phyloP scores from a whole-genome alignment of 2,888 invertebrate genomes.

The Melitaea athalia region DNA sequence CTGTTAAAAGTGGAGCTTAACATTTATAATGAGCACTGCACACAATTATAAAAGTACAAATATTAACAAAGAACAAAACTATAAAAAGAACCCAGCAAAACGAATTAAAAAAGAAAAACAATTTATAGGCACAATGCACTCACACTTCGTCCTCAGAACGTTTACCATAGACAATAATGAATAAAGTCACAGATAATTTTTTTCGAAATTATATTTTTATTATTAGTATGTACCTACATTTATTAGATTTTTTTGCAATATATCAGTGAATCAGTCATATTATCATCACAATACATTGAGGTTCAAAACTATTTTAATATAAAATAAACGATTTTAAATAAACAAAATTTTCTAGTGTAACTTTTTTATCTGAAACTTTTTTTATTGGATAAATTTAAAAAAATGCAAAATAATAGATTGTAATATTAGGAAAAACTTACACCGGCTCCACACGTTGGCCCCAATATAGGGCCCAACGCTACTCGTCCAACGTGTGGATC shows the following conservation, averaged over 20 bases:
- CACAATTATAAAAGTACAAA: constrained; percentile 25
- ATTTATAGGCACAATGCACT: constrained; percentile 43
- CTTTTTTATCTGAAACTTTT: too few relatives aligned
- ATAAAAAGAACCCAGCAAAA: constrained; percentile 36
- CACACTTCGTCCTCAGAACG: constrained; percentile 41
- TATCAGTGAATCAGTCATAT: too few relatives aligned
- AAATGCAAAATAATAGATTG: too few relatives aligned
- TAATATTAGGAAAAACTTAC: too few relatives aligned
- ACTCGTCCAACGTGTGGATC: too few relatives aligned
- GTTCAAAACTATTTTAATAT: too few relatives aligned
- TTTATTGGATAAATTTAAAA: too few relatives aligned
- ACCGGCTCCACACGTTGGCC: too few relatives aligned
- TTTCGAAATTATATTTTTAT: not conserved
- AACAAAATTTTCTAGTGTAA: too few relatives aligned
- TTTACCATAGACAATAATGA: constrained; percentile 27
- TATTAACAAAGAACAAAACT: constrained; percentile 22
- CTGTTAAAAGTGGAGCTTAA: constrained; percentile 27
- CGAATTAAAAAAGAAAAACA: constrained; percentile 45
- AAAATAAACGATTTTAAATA: too few relatives aligned
- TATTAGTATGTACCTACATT: not conserved
- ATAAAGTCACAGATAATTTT: constrained; percentile 7
- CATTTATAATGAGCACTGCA: constrained; percentile 14
- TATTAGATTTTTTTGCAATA: not conserved
- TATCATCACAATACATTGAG: too few relatives aligned
- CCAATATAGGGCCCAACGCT: too few relatives aligned